Percentiles rank a stretch among this genome's conserved stretches.
phyloP scores from a whole-genome alignment of 2,888 invertebrate genomes.

The Mimas tiliae region DNA sequence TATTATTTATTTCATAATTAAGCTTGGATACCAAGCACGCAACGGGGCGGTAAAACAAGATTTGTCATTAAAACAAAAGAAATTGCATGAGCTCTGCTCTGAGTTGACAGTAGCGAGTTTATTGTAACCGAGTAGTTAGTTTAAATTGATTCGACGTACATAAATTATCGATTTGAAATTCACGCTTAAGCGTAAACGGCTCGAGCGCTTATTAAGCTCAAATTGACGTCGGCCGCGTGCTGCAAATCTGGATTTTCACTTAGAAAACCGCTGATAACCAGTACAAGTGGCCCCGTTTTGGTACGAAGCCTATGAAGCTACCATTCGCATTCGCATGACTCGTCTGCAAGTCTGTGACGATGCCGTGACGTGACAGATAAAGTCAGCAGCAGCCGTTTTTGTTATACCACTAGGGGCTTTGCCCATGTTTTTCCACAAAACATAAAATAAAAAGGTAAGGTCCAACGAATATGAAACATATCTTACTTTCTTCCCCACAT shows the following conservation, averaged over 20 bases:
- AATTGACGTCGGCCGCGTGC: conserved; percentile 56
- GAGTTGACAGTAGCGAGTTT: neutral
- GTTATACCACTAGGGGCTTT: too few species aligned
- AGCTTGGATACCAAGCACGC: neutral
- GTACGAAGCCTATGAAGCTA: neutral
- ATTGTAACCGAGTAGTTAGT: neutral
- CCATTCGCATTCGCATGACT: neutral
- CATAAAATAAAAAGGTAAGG: too few species aligned
- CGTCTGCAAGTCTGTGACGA: neutral
- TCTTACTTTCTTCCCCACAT: too few species aligned
- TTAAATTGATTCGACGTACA: conserved; percentile 19
- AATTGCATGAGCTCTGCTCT: neutral
- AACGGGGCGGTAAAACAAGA: neutral
- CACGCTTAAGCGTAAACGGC: conserved; percentile 39
- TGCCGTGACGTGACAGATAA: neutral
- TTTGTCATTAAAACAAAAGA: conserved; percentile 15
- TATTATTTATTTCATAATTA: neutral
- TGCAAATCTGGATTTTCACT: conserved; percentile 62
- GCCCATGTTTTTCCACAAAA: too few species aligned
- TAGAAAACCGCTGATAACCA: conserved; percentile 44
- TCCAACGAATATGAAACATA: too few species aligned
- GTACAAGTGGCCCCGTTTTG: conserved; percentile 28
- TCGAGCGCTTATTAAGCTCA: conserved; percentile 51
- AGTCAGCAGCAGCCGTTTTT: too few species aligned
- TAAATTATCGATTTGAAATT: conserved; percentile 24